Evolutionary conservation across 2,888 invertebrate species (phyloP).

Genomic region (Sphecodes monilicornis): DNA sequence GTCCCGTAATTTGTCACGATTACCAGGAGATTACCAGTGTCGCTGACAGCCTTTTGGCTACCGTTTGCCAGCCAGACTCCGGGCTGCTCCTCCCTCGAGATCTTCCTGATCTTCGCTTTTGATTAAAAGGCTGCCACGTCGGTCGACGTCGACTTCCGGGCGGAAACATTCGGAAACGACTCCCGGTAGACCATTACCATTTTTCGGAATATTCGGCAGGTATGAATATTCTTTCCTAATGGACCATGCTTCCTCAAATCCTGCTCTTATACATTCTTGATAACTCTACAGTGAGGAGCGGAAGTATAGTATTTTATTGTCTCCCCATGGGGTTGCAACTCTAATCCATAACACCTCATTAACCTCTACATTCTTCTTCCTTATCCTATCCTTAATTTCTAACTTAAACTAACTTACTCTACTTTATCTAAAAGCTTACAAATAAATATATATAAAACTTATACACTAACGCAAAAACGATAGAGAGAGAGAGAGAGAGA

Average conservation of each 20-base stretch:
- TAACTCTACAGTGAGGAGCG: too few relatives aligned
- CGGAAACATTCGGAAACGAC: background rate
- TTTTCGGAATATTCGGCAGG: background rate
- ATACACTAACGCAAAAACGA: too few relatives aligned
- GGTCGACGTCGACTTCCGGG: slow-evolving; percentile 1
- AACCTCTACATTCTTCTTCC: too few relatives aligned
- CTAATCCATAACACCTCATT: too few relatives aligned
- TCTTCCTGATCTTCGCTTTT: slow-evolving; percentile 37
- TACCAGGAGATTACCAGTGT: slow-evolving; percentile 81
- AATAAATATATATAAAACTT: too few relatives aligned
- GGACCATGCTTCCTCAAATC: background rate
- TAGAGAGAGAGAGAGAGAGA: too few relatives aligned
- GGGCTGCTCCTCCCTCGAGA: slow-evolving; percentile 49
- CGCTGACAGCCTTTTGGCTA: slow-evolving; percentile 80
- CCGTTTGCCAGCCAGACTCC: slow-evolving; percentile 60
- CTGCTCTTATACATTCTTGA: too few relatives aligned
- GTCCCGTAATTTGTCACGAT: slow-evolving; percentile 82
- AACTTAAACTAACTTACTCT: too few relatives aligned
- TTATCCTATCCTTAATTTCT: too few relatives aligned
- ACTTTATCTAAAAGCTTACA: too few relatives aligned
- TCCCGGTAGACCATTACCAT: slow-evolving; percentile 30
- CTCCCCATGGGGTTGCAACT: too few relatives aligned
- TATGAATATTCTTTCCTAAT: background rate
- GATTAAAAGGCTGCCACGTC: slow-evolving; percentile 29
- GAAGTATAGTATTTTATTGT: too few relatives aligned